These are phyloP conservation scores for Yponomeuta malinellus DNA, from an alignment of 2,888 invertebrate genomes.

Conservation along the genomic window DNA sequence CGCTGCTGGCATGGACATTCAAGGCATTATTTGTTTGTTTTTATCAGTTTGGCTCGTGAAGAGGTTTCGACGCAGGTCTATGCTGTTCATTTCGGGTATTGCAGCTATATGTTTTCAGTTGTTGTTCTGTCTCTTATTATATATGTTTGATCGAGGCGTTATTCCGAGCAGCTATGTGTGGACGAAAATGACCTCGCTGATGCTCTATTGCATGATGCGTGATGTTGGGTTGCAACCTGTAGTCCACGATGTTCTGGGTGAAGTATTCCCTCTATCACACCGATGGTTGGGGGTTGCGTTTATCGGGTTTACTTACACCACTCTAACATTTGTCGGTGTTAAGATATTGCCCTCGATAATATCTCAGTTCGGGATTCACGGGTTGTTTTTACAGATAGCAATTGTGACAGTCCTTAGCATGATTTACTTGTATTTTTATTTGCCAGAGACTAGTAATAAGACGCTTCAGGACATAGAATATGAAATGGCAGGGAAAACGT, in stretches of 20 bases:
- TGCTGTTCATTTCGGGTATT: constrained; percentile 2
- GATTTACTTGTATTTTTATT: background rate
- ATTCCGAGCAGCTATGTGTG: background rate
- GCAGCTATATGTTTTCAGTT: background rate
- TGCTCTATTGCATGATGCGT: background rate
- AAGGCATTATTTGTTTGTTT: background rate
- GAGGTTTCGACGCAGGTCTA: background rate
- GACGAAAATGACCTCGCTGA: background rate
- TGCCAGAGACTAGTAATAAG: constrained; percentile 7
- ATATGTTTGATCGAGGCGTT: background rate
- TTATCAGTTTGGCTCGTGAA: background rate
- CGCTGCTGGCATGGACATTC: background rate
- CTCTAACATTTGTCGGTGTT: background rate
- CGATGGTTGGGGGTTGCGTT: background rate
- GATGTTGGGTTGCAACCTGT: background rate
- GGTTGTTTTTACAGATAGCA: background rate
- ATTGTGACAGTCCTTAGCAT: background rate
- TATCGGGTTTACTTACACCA: background rate
- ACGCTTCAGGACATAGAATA: constrained; percentile 10
- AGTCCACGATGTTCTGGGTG: background rate
- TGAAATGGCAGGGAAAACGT: background rate
- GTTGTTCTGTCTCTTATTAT: background rate
- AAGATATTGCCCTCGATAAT: background rate
- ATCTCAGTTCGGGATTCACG: background rate
- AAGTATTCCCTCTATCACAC: constrained; percentile 6